Evolutionary conservation across 2,797 vertebrate species (phyloP), one percentile per base, ranked within the genome.

Genomic region (Tarsius wallacei): DNA sequence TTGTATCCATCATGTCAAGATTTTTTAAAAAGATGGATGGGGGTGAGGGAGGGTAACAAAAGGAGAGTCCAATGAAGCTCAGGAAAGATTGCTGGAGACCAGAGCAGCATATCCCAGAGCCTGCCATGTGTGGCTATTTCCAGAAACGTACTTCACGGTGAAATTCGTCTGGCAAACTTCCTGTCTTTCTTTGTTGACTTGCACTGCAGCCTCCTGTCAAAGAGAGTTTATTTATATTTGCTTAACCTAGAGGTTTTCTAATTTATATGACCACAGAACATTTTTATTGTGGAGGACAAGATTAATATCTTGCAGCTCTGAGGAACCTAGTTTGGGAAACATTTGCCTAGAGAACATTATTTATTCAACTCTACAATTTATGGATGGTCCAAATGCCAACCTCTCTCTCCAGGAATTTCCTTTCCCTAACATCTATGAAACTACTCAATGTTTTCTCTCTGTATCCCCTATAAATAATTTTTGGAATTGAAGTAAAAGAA

Each of bases 281-380:
- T 24, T 22, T 13, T 17, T 10, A 8, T 8, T 15, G 63, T 17
- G 11, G 42, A 47, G 53, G 26, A 47, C 5, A 17, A 26, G 22
- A 59, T 15, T 83, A 42, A 5, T 22, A 66, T 51, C 78, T 53
- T 63, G 15, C 6, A 83, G 64, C 66, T 93, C 81, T 15, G 24
- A 94, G 64, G 81, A 89, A 66, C n/a, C n/a, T 21, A 57, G 53
- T 86, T 31, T 82, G 57, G 76, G 80, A 80, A 80, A 47, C 31
- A 15, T 53, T 55, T 77, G 31, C 36, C 33, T 76, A 53, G 3
- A 66, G 33, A 42, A 53, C 13, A 59, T 26, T 59, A 51, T 63
- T 76, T 33, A 70, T 33, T 91, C 42, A 36, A 73, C 22, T 61
- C 31, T 76, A n/a, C 3, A 31, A 53, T 55, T 74, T 59, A 53